Base-by-base conservation (phyloP, 35 echinoderm and acorn worm genomes). In the Heliocidaris erythrogramma region DNA sequence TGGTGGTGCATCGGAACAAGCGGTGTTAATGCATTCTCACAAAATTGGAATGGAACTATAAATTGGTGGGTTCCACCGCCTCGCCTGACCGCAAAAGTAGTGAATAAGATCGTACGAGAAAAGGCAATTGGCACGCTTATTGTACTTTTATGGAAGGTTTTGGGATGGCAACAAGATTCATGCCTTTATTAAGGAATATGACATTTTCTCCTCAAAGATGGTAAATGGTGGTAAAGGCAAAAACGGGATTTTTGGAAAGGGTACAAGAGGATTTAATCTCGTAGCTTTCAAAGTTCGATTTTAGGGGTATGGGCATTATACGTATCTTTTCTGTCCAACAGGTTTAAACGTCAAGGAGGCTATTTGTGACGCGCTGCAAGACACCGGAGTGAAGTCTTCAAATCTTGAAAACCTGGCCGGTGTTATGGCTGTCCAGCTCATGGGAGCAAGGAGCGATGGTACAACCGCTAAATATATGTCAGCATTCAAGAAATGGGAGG, bases 41-140 rank as follows among this genome's bases (percentile, higher is more conserved):
- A 94, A 13, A 60, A 47, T 48, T 96, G 95, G 95, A 30, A 49
- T 4, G 53, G 31, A 0, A 92, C 16, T 0, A 86, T 48, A 42
- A 96, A 94, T 48, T 86, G 95, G 95, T 85, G 90, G 16, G 95
- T 96, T 2, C 91, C 92, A 12, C 95, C 95, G 0, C 78, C 92
- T 48, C 84, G 61, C 7, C 49, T 94, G 8, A 90, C 56, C 0
- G 31, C 47, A 7, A 0, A 13, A 86, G 84, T 50, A 0, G 10
- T 94, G 9, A 78, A 94, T 4, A 95, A 95, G 65, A 31, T 95
- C 30, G 42, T 92, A 13, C 30, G 49, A 21, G 95, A 95, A 92
- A 92, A 60, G 7, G 95, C 95, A 92, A 71, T 53, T 0, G 90
- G 95, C n/a, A 93, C 88, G 6, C 7, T 95, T n/a, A 90, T 92